phyloP scores from a whole-genome alignment of 2,888 invertebrate species.

The Drosophila lutescens region DNA sequence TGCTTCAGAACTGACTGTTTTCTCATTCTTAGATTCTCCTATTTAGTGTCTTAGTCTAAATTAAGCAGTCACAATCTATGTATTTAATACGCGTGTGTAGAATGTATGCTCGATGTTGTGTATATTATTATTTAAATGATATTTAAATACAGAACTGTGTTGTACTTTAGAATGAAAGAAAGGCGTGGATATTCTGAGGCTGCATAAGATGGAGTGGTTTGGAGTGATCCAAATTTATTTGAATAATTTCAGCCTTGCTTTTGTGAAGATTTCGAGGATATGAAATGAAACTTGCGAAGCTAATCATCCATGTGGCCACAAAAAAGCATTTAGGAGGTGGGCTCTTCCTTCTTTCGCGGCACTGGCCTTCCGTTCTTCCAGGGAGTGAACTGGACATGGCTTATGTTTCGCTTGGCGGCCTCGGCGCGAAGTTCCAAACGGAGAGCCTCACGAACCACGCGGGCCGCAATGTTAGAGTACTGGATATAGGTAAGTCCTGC shows the following conservation, averaged over 20 bases:
- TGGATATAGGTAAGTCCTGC: slow-evolving; percentile 4
- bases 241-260: background rate
- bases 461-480: slow-evolving; percentile 5
- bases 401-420: slow-evolving; percentile 1
- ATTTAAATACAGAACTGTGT: slow-evolving; percentile 40
- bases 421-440: background rate
- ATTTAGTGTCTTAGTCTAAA: slow-evolving; percentile 36
- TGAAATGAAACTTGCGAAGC: no score
- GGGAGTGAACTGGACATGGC: slow-evolving; percentile 1
- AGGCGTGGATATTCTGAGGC: no score
- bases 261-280: no score
- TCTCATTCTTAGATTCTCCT: slow-evolving; percentile 24
- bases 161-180: slow-evolving; percentile 24
- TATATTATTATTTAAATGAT: slow-evolving; percentile 33
- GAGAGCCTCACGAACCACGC: background rate
- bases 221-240: background rate
- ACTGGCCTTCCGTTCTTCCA: slow-evolving; percentile 3
- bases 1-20: slow-evolving; percentile 40
- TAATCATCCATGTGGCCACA: no score
- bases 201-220: no score
- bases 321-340: background rate
- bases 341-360: background rate
- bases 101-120: slow-evolving; percentile 26
- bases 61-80: slow-evolving; percentile 36
- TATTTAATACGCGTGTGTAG: slow-evolving; percentile 11